Conservation (phyloP, 2,888 invertebrate genomes). For the Pasiphila rectangulata region DNA sequence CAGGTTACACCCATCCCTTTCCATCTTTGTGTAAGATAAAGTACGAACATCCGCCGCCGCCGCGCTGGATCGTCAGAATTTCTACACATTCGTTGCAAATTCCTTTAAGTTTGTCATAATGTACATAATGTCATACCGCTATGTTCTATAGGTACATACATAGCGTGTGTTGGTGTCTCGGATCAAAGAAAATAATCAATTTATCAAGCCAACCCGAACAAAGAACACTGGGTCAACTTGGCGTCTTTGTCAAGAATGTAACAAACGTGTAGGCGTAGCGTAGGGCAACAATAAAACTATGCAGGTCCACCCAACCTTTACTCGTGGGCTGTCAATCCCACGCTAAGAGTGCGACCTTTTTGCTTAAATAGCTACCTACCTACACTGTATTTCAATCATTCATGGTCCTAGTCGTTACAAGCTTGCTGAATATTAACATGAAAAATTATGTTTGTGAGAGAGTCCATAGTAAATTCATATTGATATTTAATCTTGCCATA, state of each 20-base stretch:
- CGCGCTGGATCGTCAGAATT: constrained; percentile 46
- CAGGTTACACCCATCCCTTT: constrained; percentile 53
- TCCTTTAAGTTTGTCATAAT: not conserved
- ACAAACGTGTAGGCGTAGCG: constrained; percentile 48
- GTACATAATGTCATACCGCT: too few relatives aligned
- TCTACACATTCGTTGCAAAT: not conserved
- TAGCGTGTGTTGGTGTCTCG: not conserved
- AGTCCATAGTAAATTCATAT: constrained; percentile 46
- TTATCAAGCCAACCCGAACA: constrained; percentile 27
- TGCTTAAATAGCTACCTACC: too few relatives aligned
- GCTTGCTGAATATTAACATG: constrained; percentile 66
- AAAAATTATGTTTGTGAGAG: constrained; percentile 49
- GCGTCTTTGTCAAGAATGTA: constrained; percentile 41
- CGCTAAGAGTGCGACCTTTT: constrained; percentile 61
- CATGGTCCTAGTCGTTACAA: constrained; percentile 51
- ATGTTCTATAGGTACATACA: too few relatives aligned
- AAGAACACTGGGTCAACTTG: constrained; percentile 20
- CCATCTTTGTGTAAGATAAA: constrained; percentile 66
- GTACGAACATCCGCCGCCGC: constrained; percentile 67
- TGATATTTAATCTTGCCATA: constrained; percentile 32
- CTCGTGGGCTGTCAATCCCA: constrained; percentile 60
- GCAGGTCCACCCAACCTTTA: constrained; percentile 56
- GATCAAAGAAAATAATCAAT: constrained; percentile 5
- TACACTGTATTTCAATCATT: constrained; percentile 51
- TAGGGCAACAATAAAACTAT: constrained; percentile 58